Conservation (phyloP, 2,888 invertebrate genomes). For the Sarcophaga caerulescens region DNA sequence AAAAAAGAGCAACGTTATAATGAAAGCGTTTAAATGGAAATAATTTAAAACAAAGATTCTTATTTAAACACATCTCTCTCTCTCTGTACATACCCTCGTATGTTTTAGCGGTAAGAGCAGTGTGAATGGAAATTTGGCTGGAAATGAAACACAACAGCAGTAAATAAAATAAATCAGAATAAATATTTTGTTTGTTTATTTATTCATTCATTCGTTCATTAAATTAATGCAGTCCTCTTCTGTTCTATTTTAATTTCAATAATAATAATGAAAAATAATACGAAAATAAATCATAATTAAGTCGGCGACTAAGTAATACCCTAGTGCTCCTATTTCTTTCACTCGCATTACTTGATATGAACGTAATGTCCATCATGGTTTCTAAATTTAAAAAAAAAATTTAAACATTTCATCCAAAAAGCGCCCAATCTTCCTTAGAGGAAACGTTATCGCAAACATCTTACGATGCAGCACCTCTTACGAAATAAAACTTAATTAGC, state of each 20-base stretch:
- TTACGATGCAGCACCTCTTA: not conserved
- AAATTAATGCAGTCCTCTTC: not conserved
- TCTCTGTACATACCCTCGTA: not conserved
- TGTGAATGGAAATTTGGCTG: not conserved
- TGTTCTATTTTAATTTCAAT: not conserved
- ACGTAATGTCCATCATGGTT: too few species aligned
- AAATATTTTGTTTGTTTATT: slow-evolving; percentile 1
- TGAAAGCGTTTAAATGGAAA: not conserved
- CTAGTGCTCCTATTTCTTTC: too few species aligned
- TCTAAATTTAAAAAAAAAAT: too few species aligned
- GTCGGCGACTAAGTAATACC: too few species aligned
- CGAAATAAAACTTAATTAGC: too few species aligned
- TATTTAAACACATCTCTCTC: not conserved
- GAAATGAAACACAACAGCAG: not conserved
- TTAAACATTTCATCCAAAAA: too few species aligned
- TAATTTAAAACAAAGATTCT: slow-evolving; percentile 12
- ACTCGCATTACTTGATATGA: too few species aligned
- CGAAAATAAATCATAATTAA: too few species aligned
- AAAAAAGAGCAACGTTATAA: not conserved
- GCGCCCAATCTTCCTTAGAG: not conserved
- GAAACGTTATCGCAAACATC: not conserved
- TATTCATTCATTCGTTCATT: not conserved
- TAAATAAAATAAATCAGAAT: not conserved
- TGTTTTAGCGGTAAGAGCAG: not conserved
- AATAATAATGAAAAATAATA: not conserved